Percentiles rank a stretch among this genome's conserved stretches.
These are phyloP conservation scores for Aphyosemion australe DNA, from an alignment of 2,113 vertebrate genomes.

Conservation along the genomic window DNA sequence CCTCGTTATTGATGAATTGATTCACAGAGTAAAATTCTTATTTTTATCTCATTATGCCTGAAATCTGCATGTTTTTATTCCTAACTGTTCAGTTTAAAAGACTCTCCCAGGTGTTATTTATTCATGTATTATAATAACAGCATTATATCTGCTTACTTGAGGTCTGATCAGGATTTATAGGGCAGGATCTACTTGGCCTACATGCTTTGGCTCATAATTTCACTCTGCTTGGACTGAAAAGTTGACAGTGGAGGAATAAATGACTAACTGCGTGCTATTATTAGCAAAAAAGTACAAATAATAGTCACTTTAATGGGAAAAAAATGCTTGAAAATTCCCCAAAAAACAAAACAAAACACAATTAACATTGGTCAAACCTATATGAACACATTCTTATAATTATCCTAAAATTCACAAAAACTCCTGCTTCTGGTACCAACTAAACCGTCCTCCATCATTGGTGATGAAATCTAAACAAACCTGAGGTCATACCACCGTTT, in stretches of 20 bases:
- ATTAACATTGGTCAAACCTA: no score
- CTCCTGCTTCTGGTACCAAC: no score
- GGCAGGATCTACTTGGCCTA: constrained; percentile 52
- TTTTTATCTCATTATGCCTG: neutral
- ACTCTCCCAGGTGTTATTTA: constrained; percentile 26
- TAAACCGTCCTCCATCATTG: no score
- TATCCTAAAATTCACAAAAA: neutral
- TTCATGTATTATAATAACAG: neutral
- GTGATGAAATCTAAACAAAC: no score
- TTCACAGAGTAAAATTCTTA: no score
- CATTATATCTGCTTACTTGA: constrained; percentile 1
- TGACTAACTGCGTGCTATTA: neutral
- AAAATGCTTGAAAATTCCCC: no score
- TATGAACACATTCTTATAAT: no score
- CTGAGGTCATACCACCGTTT: neutral
- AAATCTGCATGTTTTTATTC: neutral
- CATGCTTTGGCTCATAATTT: constrained; percentile 15
- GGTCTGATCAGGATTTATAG: constrained; percentile 38
- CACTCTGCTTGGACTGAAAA: constrained; percentile 2
- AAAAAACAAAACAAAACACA: no score
- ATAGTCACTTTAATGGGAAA: no score
- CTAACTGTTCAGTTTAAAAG: neutral
- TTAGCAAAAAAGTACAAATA: no score
- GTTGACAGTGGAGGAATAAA: neutral
- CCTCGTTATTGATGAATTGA: constrained; percentile 1